A percentile compares a stretch with the other conserved stretches of the same genome.
These are phyloP conservation scores for Pseudanteris insignis DNA, from an alignment of 2,888 invertebrate genomes.

Conservation along the genomic window DNA sequence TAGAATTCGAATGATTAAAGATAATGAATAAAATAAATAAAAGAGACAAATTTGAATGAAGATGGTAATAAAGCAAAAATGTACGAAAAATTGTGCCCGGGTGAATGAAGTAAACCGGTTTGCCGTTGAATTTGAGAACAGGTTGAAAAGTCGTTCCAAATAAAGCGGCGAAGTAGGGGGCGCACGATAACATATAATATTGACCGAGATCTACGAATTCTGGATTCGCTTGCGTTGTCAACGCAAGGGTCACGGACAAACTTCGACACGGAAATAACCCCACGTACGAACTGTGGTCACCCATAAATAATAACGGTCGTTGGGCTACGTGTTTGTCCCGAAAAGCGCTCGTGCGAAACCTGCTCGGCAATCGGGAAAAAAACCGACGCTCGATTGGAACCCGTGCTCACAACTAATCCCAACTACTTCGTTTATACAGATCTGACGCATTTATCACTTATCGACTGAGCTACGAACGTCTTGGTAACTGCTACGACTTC, in stretches of 20 bases:
- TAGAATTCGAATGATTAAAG: too few species aligned
- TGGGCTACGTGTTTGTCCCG: conserved; percentile 34
- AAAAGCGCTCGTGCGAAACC: conserved; percentile 39
- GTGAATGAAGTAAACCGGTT: conserved; percentile 42
- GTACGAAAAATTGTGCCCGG: conserved; percentile 25
- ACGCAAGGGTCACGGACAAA: conserved; percentile 32
- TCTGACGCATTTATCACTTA: conserved; percentile 5
- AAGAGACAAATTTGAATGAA: conserved; percentile 17
- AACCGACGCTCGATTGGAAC: conserved; percentile 16
- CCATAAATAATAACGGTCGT: conserved; percentile 41
- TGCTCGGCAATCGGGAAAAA: conserved; percentile 14
- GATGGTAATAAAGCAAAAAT: conserved; percentile 26
- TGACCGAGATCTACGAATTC: conserved; percentile 46
- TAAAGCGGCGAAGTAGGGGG: conserved; percentile 23
- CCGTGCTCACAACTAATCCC: conserved; percentile 14
- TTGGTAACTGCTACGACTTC: too few species aligned
- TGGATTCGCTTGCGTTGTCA: conserved; percentile 24
- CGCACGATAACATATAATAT: conserved; percentile 41
- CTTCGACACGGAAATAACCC: conserved; percentile 41
- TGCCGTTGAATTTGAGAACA: conserved; percentile 35
- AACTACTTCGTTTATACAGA: too few species aligned
- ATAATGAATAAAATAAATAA: not conserved
- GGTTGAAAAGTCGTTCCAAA: conserved; percentile 41
- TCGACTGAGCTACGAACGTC: not conserved
- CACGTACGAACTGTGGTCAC: conserved; percentile 32